Percentiles rank a stretch among this genome's conserved stretches.
Evolutionary conservation across 2,797 vertebrate species (phyloP).

Genomic region (Acridotheres tristis): DNA sequence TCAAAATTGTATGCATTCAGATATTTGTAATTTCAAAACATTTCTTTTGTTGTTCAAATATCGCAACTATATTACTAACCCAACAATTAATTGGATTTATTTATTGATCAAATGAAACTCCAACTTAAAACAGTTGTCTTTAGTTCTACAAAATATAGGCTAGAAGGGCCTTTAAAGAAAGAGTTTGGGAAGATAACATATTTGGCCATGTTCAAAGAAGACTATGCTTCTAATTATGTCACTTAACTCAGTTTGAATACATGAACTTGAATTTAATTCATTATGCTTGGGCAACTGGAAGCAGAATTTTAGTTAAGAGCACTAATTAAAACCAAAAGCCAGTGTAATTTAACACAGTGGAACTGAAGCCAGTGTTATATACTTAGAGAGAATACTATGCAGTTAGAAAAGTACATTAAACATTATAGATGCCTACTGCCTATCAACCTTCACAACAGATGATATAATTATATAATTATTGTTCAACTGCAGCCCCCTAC

Average conservation of each 20-base stretch:
- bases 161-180: neutral
- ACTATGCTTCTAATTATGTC: neutral
- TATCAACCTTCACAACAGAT: neutral
- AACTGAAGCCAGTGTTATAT: neutral
- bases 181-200: neutral
- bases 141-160: neutral
- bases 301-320: neutral
- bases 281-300: neutral
- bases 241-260: neutral
- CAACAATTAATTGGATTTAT: neutral
- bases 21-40: rapidly evolving
- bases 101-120: neutral
- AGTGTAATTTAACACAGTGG: neutral
- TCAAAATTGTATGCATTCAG: neutral
- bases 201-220: neutral
- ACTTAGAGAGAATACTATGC: neutral
- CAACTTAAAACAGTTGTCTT: neutral
- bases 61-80: rapidly evolving
- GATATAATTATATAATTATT: neutral
- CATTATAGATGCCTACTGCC: neutral
- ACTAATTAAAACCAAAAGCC: neutral
- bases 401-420: neutral
- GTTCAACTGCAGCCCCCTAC: neutral
- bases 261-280: neutral
- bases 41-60: neutral